Conservation (phyloP, 2,888 invertebrate species). For the Morpho deidamia region DNA sequence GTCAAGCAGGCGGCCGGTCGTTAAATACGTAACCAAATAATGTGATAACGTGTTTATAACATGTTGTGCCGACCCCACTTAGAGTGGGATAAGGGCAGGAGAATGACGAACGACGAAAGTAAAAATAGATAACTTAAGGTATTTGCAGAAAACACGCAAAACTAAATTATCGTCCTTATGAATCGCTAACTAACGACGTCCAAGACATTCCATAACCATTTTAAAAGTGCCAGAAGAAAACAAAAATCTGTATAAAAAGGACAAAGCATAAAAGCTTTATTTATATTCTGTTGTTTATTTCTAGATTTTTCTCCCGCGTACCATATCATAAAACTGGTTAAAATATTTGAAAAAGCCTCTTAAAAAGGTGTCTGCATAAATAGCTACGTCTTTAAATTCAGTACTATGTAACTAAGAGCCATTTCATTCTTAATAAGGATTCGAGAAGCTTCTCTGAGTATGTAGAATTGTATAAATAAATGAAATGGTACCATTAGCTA, state of each 20-base stretch:
- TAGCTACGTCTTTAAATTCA: conserved; percentile 11
- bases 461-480: background rate
- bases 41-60: too few relatives aligned
- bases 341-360: conserved; percentile 12
- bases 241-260: conserved; percentile 1
- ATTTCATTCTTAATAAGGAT: conserved; percentile 9
- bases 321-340: conserved; percentile 14
- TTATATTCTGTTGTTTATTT: conserved; percentile 12
- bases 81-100: too few relatives aligned
- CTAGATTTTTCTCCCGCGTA: conserved; percentile 5
- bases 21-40: too few relatives aligned
- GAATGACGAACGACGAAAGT: too few relatives aligned
- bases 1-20: too few relatives aligned
- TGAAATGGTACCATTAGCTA: too few relatives aligned
- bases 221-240: conserved; percentile 2
- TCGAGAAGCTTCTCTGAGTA: background rate
- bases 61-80: too few relatives aligned
- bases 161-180: background rate
- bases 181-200: conserved; percentile 6
- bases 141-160: too few relatives aligned
- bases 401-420: conserved; percentile 4
- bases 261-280: conserved; percentile 6
- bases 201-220: conserved; percentile 1
- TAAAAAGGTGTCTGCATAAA: conserved; percentile 12
- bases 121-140: too few relatives aligned